Percentiles rank a stretch among this genome's conserved stretches.
phyloP scores from a whole-genome alignment of 2,888 invertebrate species.

The Lochmaea capreae region DNA sequence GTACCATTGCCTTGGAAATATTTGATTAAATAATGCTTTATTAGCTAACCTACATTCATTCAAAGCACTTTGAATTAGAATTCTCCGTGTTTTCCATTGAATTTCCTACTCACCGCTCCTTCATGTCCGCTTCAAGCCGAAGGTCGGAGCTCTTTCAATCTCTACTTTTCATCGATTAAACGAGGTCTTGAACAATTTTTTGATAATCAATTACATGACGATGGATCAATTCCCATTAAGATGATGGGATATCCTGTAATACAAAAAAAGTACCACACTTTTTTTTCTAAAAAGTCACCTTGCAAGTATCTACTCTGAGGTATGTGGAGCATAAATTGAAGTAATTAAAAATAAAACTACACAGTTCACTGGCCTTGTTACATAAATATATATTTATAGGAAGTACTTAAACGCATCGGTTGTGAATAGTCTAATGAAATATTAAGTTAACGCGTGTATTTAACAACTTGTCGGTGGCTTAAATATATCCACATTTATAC shows the following conservation, averaged over 20 bases:
- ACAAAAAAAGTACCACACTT: not conserved
- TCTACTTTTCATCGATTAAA: slow-evolving; percentile 30
- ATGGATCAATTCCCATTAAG: not conserved
- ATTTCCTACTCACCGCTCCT: slow-evolving; percentile 2
- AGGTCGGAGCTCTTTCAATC: slow-evolving; percentile 3
- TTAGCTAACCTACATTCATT: too few species aligned
- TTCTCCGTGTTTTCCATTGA: not conserved
- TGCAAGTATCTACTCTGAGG: too few species aligned
- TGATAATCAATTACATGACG: slow-evolving; percentile 21
- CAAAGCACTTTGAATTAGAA: too few species aligned
- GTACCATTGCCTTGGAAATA: too few species aligned
- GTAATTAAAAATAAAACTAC: not conserved
- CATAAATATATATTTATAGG: slow-evolving; percentile 5
- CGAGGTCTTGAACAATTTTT: slow-evolving; percentile 27
- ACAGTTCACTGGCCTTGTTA: slow-evolving; percentile 3
- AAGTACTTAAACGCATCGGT: slow-evolving; percentile 4
- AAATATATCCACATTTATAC: not conserved
- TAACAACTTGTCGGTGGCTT: not conserved
- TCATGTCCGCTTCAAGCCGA: not conserved
- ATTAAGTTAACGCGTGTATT: not conserved
- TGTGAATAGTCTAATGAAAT: slow-evolving; percentile 3
- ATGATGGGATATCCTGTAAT: not conserved
- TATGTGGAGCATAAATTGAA: not conserved
- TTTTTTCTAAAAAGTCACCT: not conserved
- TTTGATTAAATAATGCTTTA: too few species aligned